These are phyloP conservation scores for Tuta absoluta DNA, from an alignment of 2,888 invertebrate species.

Conservation along the genomic window DNA sequence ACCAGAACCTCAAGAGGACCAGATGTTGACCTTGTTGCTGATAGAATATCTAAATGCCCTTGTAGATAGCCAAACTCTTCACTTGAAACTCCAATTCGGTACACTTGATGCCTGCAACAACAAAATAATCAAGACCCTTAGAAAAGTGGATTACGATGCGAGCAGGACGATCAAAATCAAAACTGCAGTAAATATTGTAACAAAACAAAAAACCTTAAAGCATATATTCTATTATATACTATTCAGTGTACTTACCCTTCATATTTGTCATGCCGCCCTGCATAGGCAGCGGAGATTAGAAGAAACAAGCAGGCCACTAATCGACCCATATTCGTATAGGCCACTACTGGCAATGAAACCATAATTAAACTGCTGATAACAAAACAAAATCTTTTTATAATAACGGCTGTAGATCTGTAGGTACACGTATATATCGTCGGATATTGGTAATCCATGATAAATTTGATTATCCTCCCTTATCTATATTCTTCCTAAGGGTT, in stretches of 20 bases:
- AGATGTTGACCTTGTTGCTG: slow-evolving; percentile 49
- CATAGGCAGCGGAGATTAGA: slow-evolving; percentile 46
- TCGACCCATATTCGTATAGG: slow-evolving; percentile 50
- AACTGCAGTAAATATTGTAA: too few species aligned
- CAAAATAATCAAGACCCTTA: too few species aligned
- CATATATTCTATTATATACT: too few species aligned
- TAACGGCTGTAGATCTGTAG: not conserved
- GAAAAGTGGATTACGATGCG: too few species aligned
- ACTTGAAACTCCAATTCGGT: slow-evolving; percentile 56
- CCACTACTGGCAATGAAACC: not conserved
- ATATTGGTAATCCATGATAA: slow-evolving; percentile 24
- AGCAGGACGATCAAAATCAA: too few species aligned
- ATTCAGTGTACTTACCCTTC: slow-evolving; percentile 58
- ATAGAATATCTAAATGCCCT: slow-evolving; percentile 57
- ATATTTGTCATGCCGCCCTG: slow-evolving; percentile 66
- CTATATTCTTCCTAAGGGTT: not conserved
- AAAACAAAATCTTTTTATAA: not conserved
- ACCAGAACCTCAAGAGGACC: slow-evolving; percentile 61
- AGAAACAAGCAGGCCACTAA: slow-evolving; percentile 51
- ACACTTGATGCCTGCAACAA: slow-evolving; percentile 61
- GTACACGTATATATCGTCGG: not conserved
- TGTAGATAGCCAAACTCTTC: slow-evolving; percentile 54
- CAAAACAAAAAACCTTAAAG: too few species aligned
- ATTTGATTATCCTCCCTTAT: slow-evolving; percentile 17
- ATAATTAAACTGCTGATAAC: not conserved